phyloP scores from a whole-genome alignment of 2,113 vertebrate genomes.

The Corythoichthys haematopterus region DNA sequence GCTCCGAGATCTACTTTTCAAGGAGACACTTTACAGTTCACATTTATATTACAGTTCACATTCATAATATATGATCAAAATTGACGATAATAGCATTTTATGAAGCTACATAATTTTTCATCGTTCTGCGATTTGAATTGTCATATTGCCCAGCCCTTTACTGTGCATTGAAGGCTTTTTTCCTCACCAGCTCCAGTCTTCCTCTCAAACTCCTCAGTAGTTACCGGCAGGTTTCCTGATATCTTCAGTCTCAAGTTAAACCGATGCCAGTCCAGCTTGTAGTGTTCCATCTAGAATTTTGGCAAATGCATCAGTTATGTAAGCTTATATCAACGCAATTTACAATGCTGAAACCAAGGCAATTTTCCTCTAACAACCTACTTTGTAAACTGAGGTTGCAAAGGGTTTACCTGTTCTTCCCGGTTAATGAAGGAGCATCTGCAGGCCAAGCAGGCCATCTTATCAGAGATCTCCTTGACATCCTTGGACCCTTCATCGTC shows the following conservation, averaged over 20 bases:
- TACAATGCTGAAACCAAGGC: no score
- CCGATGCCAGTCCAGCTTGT: constrained; percentile 93
- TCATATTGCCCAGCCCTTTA: no score
- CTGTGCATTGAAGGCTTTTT: not conserved
- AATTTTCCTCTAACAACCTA: not conserved
- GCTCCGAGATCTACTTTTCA: no score
- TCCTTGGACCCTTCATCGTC: constrained; percentile 19
- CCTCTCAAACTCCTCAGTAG: constrained; percentile 83
- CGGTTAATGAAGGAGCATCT: constrained; percentile 76
- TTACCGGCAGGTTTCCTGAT: constrained; percentile 56
- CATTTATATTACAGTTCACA: no score
- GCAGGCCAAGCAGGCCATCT: constrained; percentile 81
- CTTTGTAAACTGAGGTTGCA: not conserved
- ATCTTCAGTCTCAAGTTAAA: constrained; percentile 91
- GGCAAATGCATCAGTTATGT: not conserved
- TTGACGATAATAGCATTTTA: no score
- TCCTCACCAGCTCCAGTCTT: constrained; percentile 74
- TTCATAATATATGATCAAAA: no score
- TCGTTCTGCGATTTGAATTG: no score
- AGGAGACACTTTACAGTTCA: no score
- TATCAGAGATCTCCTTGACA: constrained; percentile 66
- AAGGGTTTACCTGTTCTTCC: constrained; percentile 83
- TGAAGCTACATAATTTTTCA: no score
- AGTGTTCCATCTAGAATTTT: constrained; percentile 82
- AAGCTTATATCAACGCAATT: not conserved